These are phyloP conservation scores for Periophthalmus modestus DNA, from an alignment of 2,113 vertebrate genomes.

Conservation along the genomic window DNA sequence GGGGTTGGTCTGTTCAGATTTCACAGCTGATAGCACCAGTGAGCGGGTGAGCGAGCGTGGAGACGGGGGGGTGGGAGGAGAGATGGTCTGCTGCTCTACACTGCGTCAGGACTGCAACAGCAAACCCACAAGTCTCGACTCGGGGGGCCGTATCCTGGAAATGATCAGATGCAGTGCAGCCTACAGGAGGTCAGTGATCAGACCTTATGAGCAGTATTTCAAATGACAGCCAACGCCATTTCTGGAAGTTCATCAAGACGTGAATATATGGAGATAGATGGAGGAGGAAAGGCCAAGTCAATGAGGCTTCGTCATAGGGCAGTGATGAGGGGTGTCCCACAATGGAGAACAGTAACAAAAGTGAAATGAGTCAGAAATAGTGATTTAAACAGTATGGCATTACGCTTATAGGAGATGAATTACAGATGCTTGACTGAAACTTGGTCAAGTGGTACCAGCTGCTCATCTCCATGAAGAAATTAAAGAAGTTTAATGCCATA, in stretches of 20 bases:
- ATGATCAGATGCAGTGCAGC: slow-evolving; percentile 46
- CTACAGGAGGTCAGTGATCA: neutral
- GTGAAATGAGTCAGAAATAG: neutral
- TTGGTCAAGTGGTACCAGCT: too few relatives aligned
- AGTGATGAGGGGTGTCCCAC: neutral
- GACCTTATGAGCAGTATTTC: slow-evolving; percentile 6
- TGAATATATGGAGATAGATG: neutral
- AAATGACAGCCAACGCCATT: neutral
- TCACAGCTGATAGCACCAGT: slow-evolving; percentile 49
- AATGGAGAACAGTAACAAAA: neutral
- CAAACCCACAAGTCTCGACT: slow-evolving; percentile 58
- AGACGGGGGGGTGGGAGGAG: slow-evolving; percentile 11
- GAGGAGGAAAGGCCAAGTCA: neutral
- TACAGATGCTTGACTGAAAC: too few relatives aligned
- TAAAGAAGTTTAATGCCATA: too few relatives aligned
- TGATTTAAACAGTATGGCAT: neutral
- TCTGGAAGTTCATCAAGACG: neutral
- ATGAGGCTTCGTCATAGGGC: neutral
- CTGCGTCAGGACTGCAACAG: slow-evolving; percentile 55
- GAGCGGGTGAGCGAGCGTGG: slow-evolving; percentile 37
- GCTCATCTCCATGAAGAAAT: too few relatives aligned
- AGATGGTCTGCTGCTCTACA: slow-evolving; percentile 8
- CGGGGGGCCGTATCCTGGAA: slow-evolving; percentile 47
- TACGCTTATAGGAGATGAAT: too few relatives aligned
- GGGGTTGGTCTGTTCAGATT: slow-evolving; percentile 52